Evolutionary conservation across 2,113 vertebrate species (phyloP), one percentile per base, ranked within the genome.

Genomic region (Mustela nigripes): DNA sequence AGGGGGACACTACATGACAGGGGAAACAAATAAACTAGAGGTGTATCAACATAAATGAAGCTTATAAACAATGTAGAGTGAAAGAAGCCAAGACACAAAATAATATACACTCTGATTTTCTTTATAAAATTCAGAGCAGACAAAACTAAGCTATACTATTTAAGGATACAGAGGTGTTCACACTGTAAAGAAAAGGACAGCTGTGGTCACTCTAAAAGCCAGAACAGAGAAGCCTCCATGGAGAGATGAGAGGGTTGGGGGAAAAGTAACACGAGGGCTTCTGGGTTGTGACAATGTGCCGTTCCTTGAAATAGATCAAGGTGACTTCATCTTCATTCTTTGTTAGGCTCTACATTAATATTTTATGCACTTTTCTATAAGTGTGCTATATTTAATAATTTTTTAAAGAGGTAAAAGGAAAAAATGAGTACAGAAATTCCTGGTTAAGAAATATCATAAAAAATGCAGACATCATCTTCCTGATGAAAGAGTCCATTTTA

Each of bases 371-470:
- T 91, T 94, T 90, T 65, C 76, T 71, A 4, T 84, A 21, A 94
- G 7, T 39, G 53, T 50, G 39, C 36, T 83, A 3, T 45, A 42
- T 53, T 60, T 53, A 81, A 42, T 48, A 26, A 63, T 4, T 92
- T 93, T 93, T 90, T 63, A 69, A 95, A 85, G 22, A 31, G 1
- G 16, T 22, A 84, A 84, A 76, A 15, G 14, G 31, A 82, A 67
- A 90, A 87, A 69, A 48, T 10, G 39, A 94, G n/a, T 50, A 31
- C 53, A 90, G 45, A 90, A 84, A 36, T 50, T 28, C 18, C 18
- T 14, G 24, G 8, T 33, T n/a, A 95, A 89, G 69, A 95, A 93
- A 79, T 92, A 58, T 19, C 53, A 89, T 2, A 7, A 50, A 95
- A 71, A 96, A 79, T 26, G 4, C 45, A 91, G 36, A 26, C 28